Evolutionary conservation across 2,888 invertebrate genomes (phyloP).

Genomic region (Plagodis pulveraria): DNA sequence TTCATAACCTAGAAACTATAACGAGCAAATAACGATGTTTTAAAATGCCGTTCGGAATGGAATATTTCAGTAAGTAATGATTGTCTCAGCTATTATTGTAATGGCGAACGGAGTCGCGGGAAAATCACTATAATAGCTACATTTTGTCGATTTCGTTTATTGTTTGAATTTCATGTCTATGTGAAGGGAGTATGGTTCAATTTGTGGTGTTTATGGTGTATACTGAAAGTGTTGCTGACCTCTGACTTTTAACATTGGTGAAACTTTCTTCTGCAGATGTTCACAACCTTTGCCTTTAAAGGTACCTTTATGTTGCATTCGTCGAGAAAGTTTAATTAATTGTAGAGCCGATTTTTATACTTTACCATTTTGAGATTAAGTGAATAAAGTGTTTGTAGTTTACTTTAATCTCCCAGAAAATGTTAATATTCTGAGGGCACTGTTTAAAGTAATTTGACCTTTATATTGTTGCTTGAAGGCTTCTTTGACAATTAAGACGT

Average conservation of each 20-base stretch:
- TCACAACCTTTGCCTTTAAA: not conserved
- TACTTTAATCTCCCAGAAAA: too few relatives aligned
- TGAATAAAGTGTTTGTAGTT: too few relatives aligned
- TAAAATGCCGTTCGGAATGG: slow-evolving; percentile 34
- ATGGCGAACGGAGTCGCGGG: slow-evolving; percentile 30
- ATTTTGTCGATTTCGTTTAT: slow-evolving; percentile 1
- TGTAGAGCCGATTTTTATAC: too few relatives aligned
- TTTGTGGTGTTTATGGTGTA: not conserved
- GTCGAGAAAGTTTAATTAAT: too few relatives aligned
- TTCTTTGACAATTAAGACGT: too few relatives aligned
- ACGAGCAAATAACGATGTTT: slow-evolving; percentile 38
- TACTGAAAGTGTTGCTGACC: slow-evolving; percentile 14
- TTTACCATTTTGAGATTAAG: too few relatives aligned
- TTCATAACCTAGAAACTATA: slow-evolving; percentile 29
- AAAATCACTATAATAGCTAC: slow-evolving; percentile 23
- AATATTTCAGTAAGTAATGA: slow-evolving; percentile 34
- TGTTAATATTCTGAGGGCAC: too few relatives aligned
- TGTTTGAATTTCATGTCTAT: slow-evolving; percentile 10
- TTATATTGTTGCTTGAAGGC: too few relatives aligned
- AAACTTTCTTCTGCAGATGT: slow-evolving; percentile 16
- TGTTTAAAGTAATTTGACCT: too few relatives aligned
- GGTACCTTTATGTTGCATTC: too few relatives aligned
- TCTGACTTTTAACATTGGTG: slow-evolving; percentile 22
- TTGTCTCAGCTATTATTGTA: slow-evolving; percentile 29
- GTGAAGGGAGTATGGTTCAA: slow-evolving; percentile 8